Evolutionary conservation across 2,888 invertebrate species (phyloP).

Genomic region (Drosophila cracens): DNA sequence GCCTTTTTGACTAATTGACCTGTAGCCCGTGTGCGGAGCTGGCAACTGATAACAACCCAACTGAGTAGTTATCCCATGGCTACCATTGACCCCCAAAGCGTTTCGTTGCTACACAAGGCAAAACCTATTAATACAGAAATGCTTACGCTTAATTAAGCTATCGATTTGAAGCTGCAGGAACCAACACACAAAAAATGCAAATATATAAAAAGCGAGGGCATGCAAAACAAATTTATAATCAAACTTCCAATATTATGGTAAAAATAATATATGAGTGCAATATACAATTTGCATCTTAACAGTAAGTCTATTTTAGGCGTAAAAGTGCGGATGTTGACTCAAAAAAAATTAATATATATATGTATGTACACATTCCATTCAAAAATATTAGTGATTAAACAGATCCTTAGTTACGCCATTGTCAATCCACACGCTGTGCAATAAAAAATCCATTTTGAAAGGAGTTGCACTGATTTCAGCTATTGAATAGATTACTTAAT

Average conservation of each 20-base stretch:
- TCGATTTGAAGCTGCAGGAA: constrained; percentile 65
- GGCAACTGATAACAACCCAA: constrained; percentile 46
- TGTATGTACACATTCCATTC: too few relatives aligned
- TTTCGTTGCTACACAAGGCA: constrained; percentile 59
- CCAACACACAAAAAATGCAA: constrained; percentile 27
- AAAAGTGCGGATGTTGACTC: too few relatives aligned
- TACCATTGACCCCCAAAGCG: constrained; percentile 35
- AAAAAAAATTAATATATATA: too few relatives aligned
- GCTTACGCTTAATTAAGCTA: constrained; percentile 79
- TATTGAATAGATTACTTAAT: too few relatives aligned
- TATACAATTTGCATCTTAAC: neutral
- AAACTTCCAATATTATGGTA: constrained; percentile 14
- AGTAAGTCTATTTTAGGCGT: neutral
- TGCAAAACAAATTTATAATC: constrained; percentile 16
- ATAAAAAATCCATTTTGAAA: too few relatives aligned
- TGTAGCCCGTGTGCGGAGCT: constrained; percentile 41
- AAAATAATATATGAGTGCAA: neutral
- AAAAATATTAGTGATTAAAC: too few relatives aligned
- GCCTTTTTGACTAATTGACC: constrained; percentile 78
- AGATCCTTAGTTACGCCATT: too few relatives aligned
- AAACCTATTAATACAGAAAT: constrained; percentile 75
- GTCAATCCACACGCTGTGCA: too few relatives aligned
- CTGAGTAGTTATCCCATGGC: constrained; percentile 30
- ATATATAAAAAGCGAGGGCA: constrained; percentile 14
- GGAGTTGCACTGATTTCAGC: too few relatives aligned